These are phyloP conservation scores for Chrosomus eos DNA, from an alignment of 2,797 vertebrate genomes.

Conservation along the genomic window DNA sequence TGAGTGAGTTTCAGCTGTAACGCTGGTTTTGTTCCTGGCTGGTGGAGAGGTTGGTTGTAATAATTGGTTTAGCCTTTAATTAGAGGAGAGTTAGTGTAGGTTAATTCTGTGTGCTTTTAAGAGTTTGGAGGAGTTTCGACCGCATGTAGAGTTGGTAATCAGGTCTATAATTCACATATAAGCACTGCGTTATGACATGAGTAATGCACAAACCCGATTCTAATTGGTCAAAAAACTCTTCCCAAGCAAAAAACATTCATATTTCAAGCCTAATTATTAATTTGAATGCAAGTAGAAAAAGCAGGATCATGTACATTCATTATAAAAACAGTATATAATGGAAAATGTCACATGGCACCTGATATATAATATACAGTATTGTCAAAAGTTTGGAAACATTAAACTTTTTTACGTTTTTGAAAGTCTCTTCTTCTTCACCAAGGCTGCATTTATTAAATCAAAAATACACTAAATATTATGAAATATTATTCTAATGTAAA, in stretches of 20 bases:
- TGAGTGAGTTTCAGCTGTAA: conserved; percentile 29
- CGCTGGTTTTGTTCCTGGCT: conserved; percentile 17
- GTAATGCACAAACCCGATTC: not conserved
- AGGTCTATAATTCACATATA: conserved; percentile 10
- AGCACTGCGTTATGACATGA: not conserved
- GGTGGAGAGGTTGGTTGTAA: conserved; percentile 14
- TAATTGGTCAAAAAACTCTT: not conserved
- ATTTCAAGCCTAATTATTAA: not conserved
- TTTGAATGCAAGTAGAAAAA: not conserved
- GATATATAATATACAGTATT: too few species aligned
- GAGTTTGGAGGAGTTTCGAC: conserved; percentile 25
- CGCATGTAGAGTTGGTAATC: not conserved
- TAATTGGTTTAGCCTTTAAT: conserved; percentile 50
- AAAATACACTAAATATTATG: too few species aligned
- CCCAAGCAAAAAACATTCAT: not conserved
- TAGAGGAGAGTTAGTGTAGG: conserved; percentile 19
- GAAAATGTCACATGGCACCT: too few species aligned
- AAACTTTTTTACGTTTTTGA: too few species aligned
- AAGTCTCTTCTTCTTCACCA: too few species aligned
- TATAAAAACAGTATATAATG: too few species aligned
- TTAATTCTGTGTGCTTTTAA: conserved; percentile 34
- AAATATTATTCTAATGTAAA: too few species aligned
- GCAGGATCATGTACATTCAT: not conserved
- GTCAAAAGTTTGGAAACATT: too few species aligned
- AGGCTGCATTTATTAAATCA: too few species aligned